These are phyloP conservation scores for Trochalopteron elliotii DNA, from an alignment of 2,113 vertebrate species.

Conservation along the genomic window DNA sequence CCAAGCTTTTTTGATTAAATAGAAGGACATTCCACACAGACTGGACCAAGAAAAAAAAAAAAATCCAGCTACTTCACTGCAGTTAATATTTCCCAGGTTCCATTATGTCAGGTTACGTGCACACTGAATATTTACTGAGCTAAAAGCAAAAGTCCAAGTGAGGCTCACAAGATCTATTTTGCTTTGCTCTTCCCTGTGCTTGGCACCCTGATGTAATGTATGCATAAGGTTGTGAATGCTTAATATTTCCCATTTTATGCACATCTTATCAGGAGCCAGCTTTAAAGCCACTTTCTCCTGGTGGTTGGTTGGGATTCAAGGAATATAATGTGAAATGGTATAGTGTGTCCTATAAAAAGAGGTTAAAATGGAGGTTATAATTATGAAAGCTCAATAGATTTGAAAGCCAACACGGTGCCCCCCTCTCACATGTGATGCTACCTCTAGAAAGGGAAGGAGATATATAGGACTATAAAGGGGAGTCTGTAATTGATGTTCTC, in stretches of 20 bases:
- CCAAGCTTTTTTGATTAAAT: slow-evolving; percentile 72
- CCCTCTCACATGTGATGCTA: slow-evolving; percentile 40
- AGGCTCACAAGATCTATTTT: slow-evolving; percentile 32
- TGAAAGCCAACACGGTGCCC: slow-evolving; percentile 45
- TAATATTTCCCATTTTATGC: slow-evolving; percentile 25
- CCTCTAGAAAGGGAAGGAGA: slow-evolving; percentile 42
- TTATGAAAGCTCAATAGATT: slow-evolving; percentile 67
- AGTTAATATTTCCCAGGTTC: slow-evolving; percentile 42
- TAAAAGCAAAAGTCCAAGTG: slow-evolving; percentile 29
- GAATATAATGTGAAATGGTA: slow-evolving; percentile 17
- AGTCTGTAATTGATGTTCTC: slow-evolving; percentile 64
- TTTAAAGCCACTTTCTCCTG: slow-evolving; percentile 44
- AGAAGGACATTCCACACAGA: slow-evolving; percentile 43
- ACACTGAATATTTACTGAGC: slow-evolving; percentile 52
- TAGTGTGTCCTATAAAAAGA: slow-evolving; percentile 51
- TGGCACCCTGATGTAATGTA: neutral
- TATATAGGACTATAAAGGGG: slow-evolving; percentile 67
- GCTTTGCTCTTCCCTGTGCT: slow-evolving; percentile 1
- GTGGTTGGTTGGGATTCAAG: slow-evolving; percentile 46
- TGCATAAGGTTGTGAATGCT: neutral
- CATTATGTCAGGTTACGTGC: slow-evolving; percentile 25
- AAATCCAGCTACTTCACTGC: neutral
- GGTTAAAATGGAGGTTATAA: slow-evolving; percentile 63
- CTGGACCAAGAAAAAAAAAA: neutral
- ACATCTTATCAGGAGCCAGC: slow-evolving; percentile 13